Base-by-base conservation (phyloP, 2,797 vertebrate genomes). In the Enteromius viviparus region DNA sequence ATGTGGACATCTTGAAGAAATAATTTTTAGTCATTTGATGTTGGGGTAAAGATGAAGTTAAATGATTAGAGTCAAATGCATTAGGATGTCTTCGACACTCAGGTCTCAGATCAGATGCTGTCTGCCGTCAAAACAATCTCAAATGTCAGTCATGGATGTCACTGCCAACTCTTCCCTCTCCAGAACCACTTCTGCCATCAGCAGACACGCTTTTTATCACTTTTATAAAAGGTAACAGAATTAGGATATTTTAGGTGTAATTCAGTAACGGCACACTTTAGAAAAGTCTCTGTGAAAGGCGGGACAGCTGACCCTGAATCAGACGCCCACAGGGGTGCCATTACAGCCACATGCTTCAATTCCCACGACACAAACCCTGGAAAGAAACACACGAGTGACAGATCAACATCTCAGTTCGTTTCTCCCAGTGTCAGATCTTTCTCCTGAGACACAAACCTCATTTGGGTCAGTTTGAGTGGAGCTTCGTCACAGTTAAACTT, bases 231-330 rank as follows among this genome's bases (percentile, higher is more conserved):
- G 21, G 51, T 15, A 45, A 64, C 40, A 21, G 11, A 60, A 26
- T 17, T 0, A 37, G 17, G 34, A 40, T 68, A 14, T 70, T 58
- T 8, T 60, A 15, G 8, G 17, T 23, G 51, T 70, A 29, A 58
- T 58, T 58, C 4, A 14, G 49, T 42, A 34, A 58, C 12, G 21
- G 11, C 45, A 68, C 14, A 55, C 32, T 79, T 69, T 69, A 40
- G 21, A 68, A 17, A 68, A 17, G 32, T 53, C 8, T 6, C 23
- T 62, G 58, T 55, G 14, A 6, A 55, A 34, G 34, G n/a, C 19
- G 47, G 49, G 65, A 69, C 78, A 58, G 34, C 78, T 80, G 78
- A 70, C 23, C 51, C 51, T 32, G 29, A 55, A 70, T 70, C 49
- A 58, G 49, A 80, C 34, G 1, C 64, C 26, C 53, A 37, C 34